Evolutionary conservation across 2,113 vertebrate genomes (phyloP), one percentile per base, ranked within the genome.

Genomic region (Dromaius novaehollandiae): DNA sequence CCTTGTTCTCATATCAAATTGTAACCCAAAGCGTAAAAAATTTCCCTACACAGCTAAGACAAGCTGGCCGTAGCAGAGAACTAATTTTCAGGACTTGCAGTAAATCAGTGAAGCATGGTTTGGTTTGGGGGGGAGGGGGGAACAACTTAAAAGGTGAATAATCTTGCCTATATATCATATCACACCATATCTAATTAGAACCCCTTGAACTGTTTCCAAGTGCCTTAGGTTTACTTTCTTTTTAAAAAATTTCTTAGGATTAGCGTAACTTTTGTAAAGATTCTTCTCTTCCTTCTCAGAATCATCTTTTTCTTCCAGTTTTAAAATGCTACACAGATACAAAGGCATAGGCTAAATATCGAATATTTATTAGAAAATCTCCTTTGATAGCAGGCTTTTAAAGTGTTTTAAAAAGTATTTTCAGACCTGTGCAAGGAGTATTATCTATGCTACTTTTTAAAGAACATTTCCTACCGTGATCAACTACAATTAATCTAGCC

Each of bases 191-290:
- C 66, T 85, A 53, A 71, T 86, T 64, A 91, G 94, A 90, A 96
- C 38, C 13, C 56, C 71, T 60, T 91, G 70, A 94, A 85, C 73
- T 74, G 44, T 51, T 83, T 93, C 80, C 95, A 93, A 86, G 65
- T 42, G 89, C 91, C 86, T 84, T 53, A 68, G 53, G 85, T 77
- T 93, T 91, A 63, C 74, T 95, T 94, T 70, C 66, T 73, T 93
- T 68, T 53, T 36, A 55, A 69, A 89, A 53, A 66, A 24, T 8
- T 40, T 71, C 44, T 78, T 11, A 26, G 42, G 50, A 80, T 42
- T 8, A 89, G 77, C 42, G 32, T 32, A 75, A 69, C 18, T n/a
- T 60, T 60, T 9, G 15, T 40, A 9, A 74, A 68, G 92, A 65
- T 77, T 50, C 66, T 70, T 68, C 25, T 70, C 32, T 75, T 63